These are phyloP conservation scores for Rugalucina vietnamica DNA, from an alignment of 2,888 invertebrate species.

Conservation along the genomic window DNA sequence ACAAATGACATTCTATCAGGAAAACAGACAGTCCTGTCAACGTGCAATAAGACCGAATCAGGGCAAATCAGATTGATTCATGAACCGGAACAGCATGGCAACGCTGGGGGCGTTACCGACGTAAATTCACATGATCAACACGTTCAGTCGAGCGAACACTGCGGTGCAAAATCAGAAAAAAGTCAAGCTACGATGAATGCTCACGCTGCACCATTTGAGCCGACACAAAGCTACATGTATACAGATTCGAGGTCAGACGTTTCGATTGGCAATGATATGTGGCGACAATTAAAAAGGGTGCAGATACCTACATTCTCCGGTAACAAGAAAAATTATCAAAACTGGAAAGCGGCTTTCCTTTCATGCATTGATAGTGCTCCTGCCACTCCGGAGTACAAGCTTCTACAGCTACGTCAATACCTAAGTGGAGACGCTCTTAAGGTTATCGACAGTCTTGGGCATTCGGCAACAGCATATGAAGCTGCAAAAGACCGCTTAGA, in stretches of 20 bases:
- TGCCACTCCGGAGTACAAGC: slow-evolving; percentile 18
- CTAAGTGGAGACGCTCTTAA: slow-evolving; percentile 21
- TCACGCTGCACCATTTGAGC: slow-evolving; percentile 1
- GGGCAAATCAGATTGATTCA: neutral
- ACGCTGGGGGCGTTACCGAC: neutral
- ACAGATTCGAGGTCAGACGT: too few relatives aligned
- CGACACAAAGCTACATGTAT: too few relatives aligned
- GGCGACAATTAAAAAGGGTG: slow-evolving; percentile 23
- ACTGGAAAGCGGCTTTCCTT: slow-evolving; percentile 19
- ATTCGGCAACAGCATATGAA: slow-evolving; percentile 22
- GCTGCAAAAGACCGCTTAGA: slow-evolving; percentile 31
- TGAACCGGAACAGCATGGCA: neutral
- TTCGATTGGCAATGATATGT: slow-evolving; percentile 10
- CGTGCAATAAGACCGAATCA: neutral
- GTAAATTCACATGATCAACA: too few relatives aligned
- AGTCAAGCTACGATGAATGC: neutral
- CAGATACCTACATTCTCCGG: slow-evolving; percentile 24
- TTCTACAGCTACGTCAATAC: too few relatives aligned
- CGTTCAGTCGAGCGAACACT: neutral
- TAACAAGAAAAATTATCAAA: slow-evolving; percentile 9
- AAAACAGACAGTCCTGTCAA: neutral
- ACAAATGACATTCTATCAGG: neutral
- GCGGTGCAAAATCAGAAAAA: neutral
- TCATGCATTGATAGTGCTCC: slow-evolving; percentile 13
- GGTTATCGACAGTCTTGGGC: slow-evolving; percentile 35